Base-by-base conservation (phyloP, 2,888 invertebrate genomes). In the Himalopsyche anomala region DNA sequence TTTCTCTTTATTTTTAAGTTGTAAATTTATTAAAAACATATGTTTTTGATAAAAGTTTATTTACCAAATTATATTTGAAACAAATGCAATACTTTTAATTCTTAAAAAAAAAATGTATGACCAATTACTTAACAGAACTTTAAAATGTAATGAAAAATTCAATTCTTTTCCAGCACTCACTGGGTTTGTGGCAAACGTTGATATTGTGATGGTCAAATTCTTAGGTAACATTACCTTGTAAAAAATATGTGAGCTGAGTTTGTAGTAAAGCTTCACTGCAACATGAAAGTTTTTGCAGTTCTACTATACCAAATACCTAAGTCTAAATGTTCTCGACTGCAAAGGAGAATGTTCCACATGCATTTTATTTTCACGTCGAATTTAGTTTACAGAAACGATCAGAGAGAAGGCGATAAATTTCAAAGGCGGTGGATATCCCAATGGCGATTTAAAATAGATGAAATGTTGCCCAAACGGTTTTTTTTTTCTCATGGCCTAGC, bases 331-430 rank as follows among this genome's bases (percentile, higher is more conserved):
- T 62, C 19, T n/a, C 62, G 19, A 28, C 28, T n/a, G 62, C 62
- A 62, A 19, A 19, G 62, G 62, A n/a, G 74, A 36, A 36, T 36
- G 74, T 74, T 74, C 74, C 36, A 74, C 28, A 74, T 74, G 15
- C 74, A 36, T 74, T 74, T 74, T 74, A 74, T 74, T 74, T 36
- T 12, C 74, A 74, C 36, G 74, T 74, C 74, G 74, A 74, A 74
- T 74, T 74, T 74, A 74, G 74, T 74, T 36, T 74, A 74, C 74
- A 74, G 74, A 74, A 74, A 15, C 74, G 74, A 74, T 74, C 74
- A 74, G 74, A 36, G 15, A 12, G 74, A 74, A 15, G 15, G 15
- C 74, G 36, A 74, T 74, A 74, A 74, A 74, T 74, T 74, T 74
- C 28, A 62, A 62, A 62, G 8, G 62, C 8, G n/a, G 62, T 62